Evolutionary conservation across 2,888 invertebrate genomes (phyloP).

Genomic region (Xiphydria camelus): DNA sequence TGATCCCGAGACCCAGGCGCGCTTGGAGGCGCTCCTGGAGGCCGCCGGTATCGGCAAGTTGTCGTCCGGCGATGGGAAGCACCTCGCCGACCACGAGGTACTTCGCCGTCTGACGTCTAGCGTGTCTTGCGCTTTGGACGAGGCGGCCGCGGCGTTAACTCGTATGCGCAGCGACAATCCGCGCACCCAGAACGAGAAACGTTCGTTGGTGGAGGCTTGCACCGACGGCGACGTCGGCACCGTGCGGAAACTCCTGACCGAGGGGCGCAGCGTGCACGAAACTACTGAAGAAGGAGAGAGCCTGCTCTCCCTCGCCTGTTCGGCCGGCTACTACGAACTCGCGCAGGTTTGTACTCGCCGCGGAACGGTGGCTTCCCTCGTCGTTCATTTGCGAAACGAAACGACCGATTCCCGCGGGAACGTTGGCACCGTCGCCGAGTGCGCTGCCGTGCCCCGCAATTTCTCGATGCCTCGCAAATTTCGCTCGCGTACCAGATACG

Average conservation of each 20-base stretch:
- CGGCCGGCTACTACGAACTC: slow-evolving; percentile 95
- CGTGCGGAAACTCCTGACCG: slow-evolving; percentile 87
- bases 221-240: slow-evolving; percentile 93
- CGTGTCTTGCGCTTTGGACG: slow-evolving; percentile 92
- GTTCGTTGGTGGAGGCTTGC: slow-evolving; percentile 89
- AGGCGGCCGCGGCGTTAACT: slow-evolving; percentile 94
- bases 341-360: slow-evolving; percentile 74
- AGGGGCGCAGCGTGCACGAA: slow-evolving; percentile 93
- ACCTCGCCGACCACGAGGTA: slow-evolving; percentile 87
- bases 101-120: slow-evolving; percentile 84
- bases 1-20: slow-evolving; percentile 85
- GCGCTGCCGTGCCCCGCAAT: too few species aligned
- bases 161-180: slow-evolving; percentile 93
- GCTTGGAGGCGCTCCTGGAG: slow-evolving; percentile 90
- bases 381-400: too few species aligned
- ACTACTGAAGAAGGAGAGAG: slow-evolving; percentile 98
- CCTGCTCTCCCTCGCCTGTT: slow-evolving; percentile 92
- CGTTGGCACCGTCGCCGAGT: too few species aligned
- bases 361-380: neutral
- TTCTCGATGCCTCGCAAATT: too few species aligned
- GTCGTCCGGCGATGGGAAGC: slow-evolving; percentile 78
- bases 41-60: slow-evolving; percentile 88
- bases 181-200: slow-evolving; percentile 67
- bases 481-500: too few species aligned
- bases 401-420: neutral